A percentile compares a stretch with the other conserved stretches of the same genome.
Evolutionary conservation across 2,113 vertebrate genomes (phyloP).

Genomic region (Gambusia holbrooki): DNA sequence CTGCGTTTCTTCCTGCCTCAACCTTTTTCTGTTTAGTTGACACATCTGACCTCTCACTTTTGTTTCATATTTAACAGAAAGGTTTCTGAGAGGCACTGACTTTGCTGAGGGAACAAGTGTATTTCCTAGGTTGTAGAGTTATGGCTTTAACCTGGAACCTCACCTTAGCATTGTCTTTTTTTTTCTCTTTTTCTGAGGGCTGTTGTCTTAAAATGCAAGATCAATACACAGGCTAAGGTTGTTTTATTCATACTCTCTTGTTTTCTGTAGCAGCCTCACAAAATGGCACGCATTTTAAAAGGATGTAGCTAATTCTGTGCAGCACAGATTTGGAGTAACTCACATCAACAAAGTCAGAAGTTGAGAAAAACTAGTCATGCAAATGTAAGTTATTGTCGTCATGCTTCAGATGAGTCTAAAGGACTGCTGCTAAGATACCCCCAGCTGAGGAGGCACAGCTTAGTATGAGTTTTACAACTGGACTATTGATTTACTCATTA

Average conservation of each 20-base stretch:
- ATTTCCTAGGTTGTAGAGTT: background rate
- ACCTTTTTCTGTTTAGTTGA: background rate
- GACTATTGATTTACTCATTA: constrained; percentile 94
- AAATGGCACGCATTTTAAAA: constrained; percentile 21
- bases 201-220: background rate
- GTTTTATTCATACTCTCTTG: constrained; percentile 11
- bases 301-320: constrained; percentile 20
- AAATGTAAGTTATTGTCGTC: constrained; percentile 22
- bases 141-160: background rate
- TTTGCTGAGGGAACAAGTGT: background rate
- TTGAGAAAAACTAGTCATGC: constrained; percentile 20
- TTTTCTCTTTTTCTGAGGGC: no score
- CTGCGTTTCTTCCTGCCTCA: background rate
- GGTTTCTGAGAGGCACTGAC: background rate
- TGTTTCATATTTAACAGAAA: background rate
- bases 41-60: background rate
- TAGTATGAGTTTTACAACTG: constrained; percentile 92
- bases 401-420: constrained; percentile 59
- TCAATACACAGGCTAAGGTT: background rate
- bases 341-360: constrained; percentile 27
- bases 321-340: constrained; percentile 19
- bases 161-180: no score
- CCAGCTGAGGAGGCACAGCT: constrained; percentile 91
- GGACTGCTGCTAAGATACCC: constrained; percentile 87
- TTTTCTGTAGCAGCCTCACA: constrained; percentile 28